phyloP scores from a whole-genome alignment of 2,797 vertebrate species.

The Cirrhinus molitorella region DNA sequence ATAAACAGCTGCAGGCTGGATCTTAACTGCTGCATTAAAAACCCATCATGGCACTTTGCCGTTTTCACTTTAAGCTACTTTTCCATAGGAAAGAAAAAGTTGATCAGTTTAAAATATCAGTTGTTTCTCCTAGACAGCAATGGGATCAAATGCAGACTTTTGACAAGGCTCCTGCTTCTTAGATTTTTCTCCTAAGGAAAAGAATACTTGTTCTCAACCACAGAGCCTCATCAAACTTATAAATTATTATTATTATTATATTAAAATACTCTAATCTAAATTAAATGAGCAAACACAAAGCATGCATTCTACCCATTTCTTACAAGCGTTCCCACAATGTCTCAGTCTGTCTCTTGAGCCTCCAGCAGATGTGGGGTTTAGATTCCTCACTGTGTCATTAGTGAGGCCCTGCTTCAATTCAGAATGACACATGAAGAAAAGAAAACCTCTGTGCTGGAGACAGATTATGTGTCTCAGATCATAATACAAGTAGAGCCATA shows the following conservation, averaged over 20 bases:
- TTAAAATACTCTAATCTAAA: not conserved
- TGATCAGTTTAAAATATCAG: not conserved
- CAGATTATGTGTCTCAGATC: slow-evolving; percentile 2
- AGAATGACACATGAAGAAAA: slow-evolving; percentile 23
- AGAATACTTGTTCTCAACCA: not conserved
- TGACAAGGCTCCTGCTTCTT: not conserved
- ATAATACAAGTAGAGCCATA: not conserved
- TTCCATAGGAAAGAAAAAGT: not conserved
- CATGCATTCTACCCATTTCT: not conserved
- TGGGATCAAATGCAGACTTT: not conserved
- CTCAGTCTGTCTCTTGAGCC: slow-evolving; percentile 18
- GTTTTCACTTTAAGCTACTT: slow-evolving; percentile 33
- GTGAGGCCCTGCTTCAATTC: slow-evolving; percentile 49
- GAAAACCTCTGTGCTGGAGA: slow-evolving; percentile 19
- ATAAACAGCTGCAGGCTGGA: slow-evolving; percentile 2
- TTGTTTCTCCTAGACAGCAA: not conserved
- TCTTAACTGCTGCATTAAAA: not conserved
- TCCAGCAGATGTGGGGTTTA: slow-evolving; percentile 35
- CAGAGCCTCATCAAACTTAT: not conserved
- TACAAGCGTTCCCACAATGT: slow-evolving; percentile 23
- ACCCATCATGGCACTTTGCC: slow-evolving; percentile 28
- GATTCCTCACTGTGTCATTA: slow-evolving; percentile 53
- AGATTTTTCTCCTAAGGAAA: not conserved
- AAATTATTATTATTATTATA: not conserved
- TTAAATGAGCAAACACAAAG: slow-evolving; percentile 19